phyloP scores from a whole-genome alignment of 2,888 invertebrate genomes.

The Tipula lateralis region DNA sequence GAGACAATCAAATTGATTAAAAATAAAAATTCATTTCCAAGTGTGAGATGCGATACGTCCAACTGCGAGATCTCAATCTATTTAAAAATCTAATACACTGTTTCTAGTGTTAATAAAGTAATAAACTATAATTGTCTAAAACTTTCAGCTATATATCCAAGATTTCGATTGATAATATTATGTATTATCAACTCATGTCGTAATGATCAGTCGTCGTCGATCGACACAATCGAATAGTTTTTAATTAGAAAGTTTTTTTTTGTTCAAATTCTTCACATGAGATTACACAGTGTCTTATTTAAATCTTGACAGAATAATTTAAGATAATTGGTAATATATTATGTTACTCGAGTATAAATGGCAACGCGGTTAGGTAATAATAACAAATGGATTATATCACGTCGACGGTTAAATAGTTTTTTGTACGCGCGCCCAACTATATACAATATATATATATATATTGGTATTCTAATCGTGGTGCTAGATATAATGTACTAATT shows the following conservation, averaged over 20 bases:
- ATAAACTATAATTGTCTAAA: not conserved
- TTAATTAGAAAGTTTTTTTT: slow-evolving; percentile 9
- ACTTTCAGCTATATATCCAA: not conserved
- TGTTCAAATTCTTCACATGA: not conserved
- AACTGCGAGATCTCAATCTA: slow-evolving; percentile 11
- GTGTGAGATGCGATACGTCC: not conserved
- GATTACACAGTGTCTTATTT: not conserved
- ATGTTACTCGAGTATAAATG: not conserved
- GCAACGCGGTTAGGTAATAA: not conserved
- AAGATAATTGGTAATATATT: not conserved
- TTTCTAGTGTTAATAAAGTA: not conserved
- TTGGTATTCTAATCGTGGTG: not conserved
- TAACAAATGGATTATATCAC: not conserved
- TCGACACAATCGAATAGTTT: not conserved
- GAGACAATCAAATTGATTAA: slow-evolving; percentile 12
- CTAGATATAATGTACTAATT: not conserved
- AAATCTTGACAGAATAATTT: not conserved
- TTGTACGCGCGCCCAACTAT: not conserved
- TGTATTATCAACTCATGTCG: not conserved
- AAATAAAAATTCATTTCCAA: not conserved
- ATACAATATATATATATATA: too few relatives aligned
- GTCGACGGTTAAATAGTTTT: not conserved
- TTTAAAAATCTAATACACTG: not conserved
- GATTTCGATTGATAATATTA: not conserved
- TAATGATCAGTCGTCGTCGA: not conserved